A percentile compares a stretch with the other conserved stretches of the same genome.
These are phyloP conservation scores for Clamator glandarius DNA, from an alignment of 2,797 vertebrate genomes.

Conservation along the genomic window DNA sequence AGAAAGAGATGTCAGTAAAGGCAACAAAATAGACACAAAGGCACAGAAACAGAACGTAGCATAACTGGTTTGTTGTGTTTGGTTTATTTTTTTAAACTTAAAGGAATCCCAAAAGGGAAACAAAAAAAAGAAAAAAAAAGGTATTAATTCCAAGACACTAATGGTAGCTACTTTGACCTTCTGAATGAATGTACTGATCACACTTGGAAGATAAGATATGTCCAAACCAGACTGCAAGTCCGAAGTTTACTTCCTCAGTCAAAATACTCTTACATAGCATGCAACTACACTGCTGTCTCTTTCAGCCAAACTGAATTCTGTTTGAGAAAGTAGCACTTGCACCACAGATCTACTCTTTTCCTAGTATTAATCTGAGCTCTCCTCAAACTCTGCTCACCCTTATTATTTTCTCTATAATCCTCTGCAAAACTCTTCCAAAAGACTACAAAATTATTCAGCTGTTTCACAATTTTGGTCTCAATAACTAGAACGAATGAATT, in stretches of 20 bases:
- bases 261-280: neutral
- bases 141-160: neutral
- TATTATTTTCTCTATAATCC: neutral
- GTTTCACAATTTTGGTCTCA: neutral
- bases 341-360: neutral
- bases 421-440: neutral
- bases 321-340: neutral
- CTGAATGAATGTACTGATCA: neutral
- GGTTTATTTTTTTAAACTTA: neutral
- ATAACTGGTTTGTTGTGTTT: neutral
- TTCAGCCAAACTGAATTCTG: neutral
- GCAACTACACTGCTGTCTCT: neutral
- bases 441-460: neutral
- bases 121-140: neutral
- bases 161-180: neutral
- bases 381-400: neutral
- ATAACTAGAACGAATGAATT: neutral
- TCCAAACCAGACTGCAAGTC: neutral
- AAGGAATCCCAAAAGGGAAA: neutral
- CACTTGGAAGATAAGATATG: neutral
- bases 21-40: neutral
- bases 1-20: conserved; percentile 18
- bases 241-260: neutral
- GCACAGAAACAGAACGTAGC: neutral
- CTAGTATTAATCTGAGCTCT: neutral